Evolutionary conservation across 2,888 invertebrate genomes (phyloP), one percentile per base, ranked within the genome.

Genomic region (Temnothorax rugatulus): DNA sequence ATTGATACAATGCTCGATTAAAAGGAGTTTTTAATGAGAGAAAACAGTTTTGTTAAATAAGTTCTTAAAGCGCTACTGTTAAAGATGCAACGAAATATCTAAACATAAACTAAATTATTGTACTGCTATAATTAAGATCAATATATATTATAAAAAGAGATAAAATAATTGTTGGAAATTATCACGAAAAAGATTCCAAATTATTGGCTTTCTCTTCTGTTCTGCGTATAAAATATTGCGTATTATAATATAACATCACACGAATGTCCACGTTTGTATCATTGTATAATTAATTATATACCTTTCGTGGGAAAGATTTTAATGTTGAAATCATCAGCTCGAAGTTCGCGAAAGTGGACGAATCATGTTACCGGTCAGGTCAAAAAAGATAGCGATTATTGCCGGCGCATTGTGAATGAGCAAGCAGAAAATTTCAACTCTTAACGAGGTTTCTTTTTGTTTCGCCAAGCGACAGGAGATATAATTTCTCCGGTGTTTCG

Each of bases 321-420:
- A 64, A 34, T 8, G 18, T 0, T 11, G 7, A 34, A 9, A 47
- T 74, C 8, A 47, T 59, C 18, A 59, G 25, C 29, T n/a, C 15
- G 34, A 61, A 44, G 11, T 50, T 75, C 38, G 7, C 64, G 50
- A 75, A 75, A 75, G 75, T 11, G 18, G 34, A 50, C 5, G 47
- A 50, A 25, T 74, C 29, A 47, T 63, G 13, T 68, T 21, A 18
- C 18, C n/a, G 2, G n/a, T 41, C 44, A 29, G 3, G 5, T 1
- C n/a, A 44, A 73, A 79, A 69, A 59, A 81, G n/a, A 71, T 47
- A 13, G 9, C 38, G 11, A 50, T 79, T 76, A 52, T 76, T 59
- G 29, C 29, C 25, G 47, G 38, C 29, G 73, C 21, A 81, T 59
- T 81, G 29, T 41, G 9, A 81, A 81, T 41, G 52, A 57, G 9